phyloP scores from a whole-genome alignment of 2,888 invertebrate genomes.

The Colostygia pectinataria region DNA sequence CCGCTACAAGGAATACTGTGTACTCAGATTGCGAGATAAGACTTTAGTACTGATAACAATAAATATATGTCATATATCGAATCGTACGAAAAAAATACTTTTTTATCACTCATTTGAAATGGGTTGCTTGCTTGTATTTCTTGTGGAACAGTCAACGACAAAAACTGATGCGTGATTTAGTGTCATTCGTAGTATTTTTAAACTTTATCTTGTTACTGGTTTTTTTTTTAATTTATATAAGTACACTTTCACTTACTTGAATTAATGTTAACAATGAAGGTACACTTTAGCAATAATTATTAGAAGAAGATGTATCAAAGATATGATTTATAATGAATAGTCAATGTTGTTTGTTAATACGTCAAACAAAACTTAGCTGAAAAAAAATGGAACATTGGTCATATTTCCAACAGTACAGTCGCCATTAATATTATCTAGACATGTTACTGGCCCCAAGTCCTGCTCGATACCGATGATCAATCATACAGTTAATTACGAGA shows the following conservation, averaged over 20 bases:
- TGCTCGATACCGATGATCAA: constrained; percentile 61
- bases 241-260: too few species aligned
- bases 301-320: too few species aligned
- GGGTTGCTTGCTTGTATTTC: constrained; percentile 24
- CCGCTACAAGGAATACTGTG: constrained; percentile 68
- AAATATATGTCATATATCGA: constrained; percentile 42
- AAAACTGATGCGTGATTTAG: constrained; percentile 15
- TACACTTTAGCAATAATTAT: too few species aligned
- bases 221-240: too few species aligned
- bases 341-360: too few species aligned
- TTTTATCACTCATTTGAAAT: constrained; percentile 28
- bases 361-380: not conserved
- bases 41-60: constrained; percentile 46
- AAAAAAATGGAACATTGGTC: not conserved
- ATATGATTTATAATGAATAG: too few species aligned
- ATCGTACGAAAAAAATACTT: constrained; percentile 45
- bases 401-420: not conserved
- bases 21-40: constrained; percentile 69
- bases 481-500: constrained; percentile 69
- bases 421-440: constrained; percentile 5
- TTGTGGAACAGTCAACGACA: constrained; percentile 14
- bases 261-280: too few species aligned
- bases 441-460: constrained; percentile 5
- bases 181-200: constrained; percentile 3
- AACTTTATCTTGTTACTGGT: not conserved